Evolutionary conservation across 1,140 invertebrate species (phyloP), one percentile per base, ranked within the genome.

Genomic region (Drosophila paulistorum): DNA sequence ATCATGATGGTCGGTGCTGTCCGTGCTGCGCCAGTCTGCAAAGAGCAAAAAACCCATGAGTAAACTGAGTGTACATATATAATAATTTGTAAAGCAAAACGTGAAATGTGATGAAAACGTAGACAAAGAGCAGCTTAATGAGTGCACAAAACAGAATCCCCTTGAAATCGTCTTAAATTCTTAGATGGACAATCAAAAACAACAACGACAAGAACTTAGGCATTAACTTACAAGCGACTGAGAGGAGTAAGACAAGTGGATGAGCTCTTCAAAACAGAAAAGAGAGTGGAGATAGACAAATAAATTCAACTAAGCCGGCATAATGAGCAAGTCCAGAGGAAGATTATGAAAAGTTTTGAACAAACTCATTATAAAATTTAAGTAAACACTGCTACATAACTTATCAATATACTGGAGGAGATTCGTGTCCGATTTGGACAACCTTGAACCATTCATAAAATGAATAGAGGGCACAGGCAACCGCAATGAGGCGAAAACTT

Each of bases 21-120:
- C 94, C 90, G 95, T 95, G 91, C 96, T 95, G 81, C 91, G 89
- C 96, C 96, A 97, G 93, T 96, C 95, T 96, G 93, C 70, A 92
- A 92, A 83, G 63, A 45, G 55, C 41, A 7, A 20, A 17, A 48
- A 70, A 48, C 14, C 0, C 2, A 23, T 45, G 6, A 45, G n/a
- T 26, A 7, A 45, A 39, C 37, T 7, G n/a, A 45, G 14, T 45
- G 14, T 13, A 42, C 4, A 42, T 13, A 42, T 13, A 42, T 13
- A 42, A 13, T 42, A 42, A 48, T 51, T 30, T 7, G 70, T 51
- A 74, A 71, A 71, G 30, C 6, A 30, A 30, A 30, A 30, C 30
- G 30, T 30, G 30, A 30, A 30, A 30, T 30, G 30, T 30, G 30
- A 3, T 30, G 6, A 30, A 20, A 35, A 20, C 23, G 17, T 30